phyloP scores from a whole-genome alignment of 2,113 vertebrate species.

The Prochilodus magdalenae region DNA sequence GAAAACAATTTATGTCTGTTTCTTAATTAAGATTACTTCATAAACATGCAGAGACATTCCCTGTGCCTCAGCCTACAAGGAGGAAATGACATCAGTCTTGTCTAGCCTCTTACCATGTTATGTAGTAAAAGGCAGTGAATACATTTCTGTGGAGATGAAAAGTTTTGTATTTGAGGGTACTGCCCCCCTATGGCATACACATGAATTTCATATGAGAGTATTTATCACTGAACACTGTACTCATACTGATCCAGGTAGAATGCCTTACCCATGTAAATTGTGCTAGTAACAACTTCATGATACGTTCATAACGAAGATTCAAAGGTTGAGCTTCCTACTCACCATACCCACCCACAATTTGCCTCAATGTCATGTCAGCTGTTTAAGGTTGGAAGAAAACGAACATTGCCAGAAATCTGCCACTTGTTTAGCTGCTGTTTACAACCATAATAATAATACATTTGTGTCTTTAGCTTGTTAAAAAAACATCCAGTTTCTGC shows the following conservation, averaged over 20 bases:
- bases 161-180: not conserved
- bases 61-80: not conserved
- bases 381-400: too few relatives aligned
- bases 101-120: not conserved
- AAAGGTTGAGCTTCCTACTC: too few relatives aligned
- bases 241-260: not conserved
- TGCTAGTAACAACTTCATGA: too few relatives aligned
- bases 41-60: not conserved
- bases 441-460: too few relatives aligned
- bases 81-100: not conserved
- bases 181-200: slow-evolving; percentile 12
- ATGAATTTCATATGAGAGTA: not conserved
- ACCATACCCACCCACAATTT: too few relatives aligned
- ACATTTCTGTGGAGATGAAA: not conserved
- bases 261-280: too few relatives aligned
- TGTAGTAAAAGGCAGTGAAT: not conserved
- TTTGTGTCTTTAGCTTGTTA: too few relatives aligned
- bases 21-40: not conserved
- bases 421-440: too few relatives aligned
- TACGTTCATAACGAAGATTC: too few relatives aligned
- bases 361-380: too few relatives aligned
- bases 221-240: not conserved
- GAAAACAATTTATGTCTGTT: not conserved
- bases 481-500: too few relatives aligned
- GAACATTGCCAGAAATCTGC: too few relatives aligned